phyloP scores from a whole-genome alignment of 2,888 invertebrate species.

The Adelphocoris suturalis region DNA sequence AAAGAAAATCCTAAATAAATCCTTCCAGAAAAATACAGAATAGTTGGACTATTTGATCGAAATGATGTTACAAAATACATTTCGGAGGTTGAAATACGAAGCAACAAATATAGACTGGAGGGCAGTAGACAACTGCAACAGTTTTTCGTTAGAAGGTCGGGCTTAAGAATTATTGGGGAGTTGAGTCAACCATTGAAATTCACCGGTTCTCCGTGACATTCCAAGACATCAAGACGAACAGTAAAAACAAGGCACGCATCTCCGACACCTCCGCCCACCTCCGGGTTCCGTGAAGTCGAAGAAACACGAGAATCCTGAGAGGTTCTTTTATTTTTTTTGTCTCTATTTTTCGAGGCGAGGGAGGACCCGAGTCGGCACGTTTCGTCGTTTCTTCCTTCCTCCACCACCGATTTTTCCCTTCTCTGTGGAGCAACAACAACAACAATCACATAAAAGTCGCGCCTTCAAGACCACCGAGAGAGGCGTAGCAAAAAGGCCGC shows the following conservation, averaged over 20 bases:
- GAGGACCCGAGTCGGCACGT: background rate
- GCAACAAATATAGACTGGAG: too few relatives aligned
- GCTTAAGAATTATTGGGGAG: background rate
- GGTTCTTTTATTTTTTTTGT: background rate
- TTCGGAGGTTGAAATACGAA: too few relatives aligned
- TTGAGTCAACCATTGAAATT: constrained; percentile 16
- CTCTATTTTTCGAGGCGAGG: background rate
- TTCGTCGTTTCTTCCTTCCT: constrained; percentile 39
- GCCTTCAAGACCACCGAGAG: constrained; percentile 35
- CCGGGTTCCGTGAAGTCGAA: constrained; percentile 35
- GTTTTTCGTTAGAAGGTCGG: too few relatives aligned
- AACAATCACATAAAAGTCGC: constrained; percentile 52
- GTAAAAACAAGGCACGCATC: constrained; percentile 25
- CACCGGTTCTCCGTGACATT: constrained; percentile 17
- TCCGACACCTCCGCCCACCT: constrained; percentile 1
- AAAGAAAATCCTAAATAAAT: too few relatives aligned
- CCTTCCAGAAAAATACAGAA: too few relatives aligned
- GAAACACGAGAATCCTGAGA: background rate
- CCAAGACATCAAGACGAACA: background rate
- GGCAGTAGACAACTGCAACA: too few relatives aligned
- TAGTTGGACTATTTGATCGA: too few relatives aligned
- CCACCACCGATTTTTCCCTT: background rate
- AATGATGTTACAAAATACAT: too few relatives aligned
- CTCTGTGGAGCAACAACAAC: constrained; percentile 8
- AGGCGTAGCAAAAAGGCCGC: background rate